Conservation (phyloP, 2,113 vertebrate genomes). For the Cryptoleucopteryx plumbea region DNA sequence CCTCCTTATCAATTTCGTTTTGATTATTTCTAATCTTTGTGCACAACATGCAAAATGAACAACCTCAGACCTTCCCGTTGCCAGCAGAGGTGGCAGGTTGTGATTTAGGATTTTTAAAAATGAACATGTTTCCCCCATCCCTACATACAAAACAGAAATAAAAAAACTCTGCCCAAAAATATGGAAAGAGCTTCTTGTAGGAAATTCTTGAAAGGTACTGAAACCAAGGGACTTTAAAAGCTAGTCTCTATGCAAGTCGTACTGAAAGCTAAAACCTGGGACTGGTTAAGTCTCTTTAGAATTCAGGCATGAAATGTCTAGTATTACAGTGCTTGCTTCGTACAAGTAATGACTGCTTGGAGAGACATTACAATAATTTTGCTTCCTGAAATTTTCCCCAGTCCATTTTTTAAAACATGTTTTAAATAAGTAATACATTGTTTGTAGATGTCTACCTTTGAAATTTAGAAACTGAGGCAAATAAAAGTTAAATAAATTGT, state of each 20-base stretch:
- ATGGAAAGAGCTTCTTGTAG: slow-evolving; percentile 3
- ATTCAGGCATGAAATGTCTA: slow-evolving; percentile 50
- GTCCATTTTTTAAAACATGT: slow-evolving; percentile 13
- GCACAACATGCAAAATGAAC: background rate
- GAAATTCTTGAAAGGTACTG: slow-evolving; percentile 12
- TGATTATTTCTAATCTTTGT: background rate
- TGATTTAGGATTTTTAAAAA: background rate
- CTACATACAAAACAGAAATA: background rate
- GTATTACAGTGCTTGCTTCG: background rate
- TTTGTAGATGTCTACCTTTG: slow-evolving; percentile 32
- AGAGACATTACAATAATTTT: slow-evolving; percentile 60
- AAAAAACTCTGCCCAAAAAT: background rate
- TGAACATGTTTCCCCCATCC: background rate
- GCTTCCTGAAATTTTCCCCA: slow-evolving; percentile 52
- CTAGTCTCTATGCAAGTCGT: background rate
- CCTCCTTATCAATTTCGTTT: background rate
- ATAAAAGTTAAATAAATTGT: slow-evolving; percentile 35
- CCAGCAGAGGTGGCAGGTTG: background rate
- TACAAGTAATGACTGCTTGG: slow-evolving; percentile 46
- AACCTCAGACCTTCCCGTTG: background rate
- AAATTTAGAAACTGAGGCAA: slow-evolving; percentile 50
- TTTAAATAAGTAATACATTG: slow-evolving; percentile 46
- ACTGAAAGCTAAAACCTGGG: slow-evolving; percentile 10
- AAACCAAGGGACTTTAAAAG: slow-evolving; percentile 5
- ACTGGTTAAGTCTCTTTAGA: slow-evolving; percentile 43